Base-by-base conservation (phyloP, 1,140 invertebrate genomes). In the Zaprionus taronus region DNA sequence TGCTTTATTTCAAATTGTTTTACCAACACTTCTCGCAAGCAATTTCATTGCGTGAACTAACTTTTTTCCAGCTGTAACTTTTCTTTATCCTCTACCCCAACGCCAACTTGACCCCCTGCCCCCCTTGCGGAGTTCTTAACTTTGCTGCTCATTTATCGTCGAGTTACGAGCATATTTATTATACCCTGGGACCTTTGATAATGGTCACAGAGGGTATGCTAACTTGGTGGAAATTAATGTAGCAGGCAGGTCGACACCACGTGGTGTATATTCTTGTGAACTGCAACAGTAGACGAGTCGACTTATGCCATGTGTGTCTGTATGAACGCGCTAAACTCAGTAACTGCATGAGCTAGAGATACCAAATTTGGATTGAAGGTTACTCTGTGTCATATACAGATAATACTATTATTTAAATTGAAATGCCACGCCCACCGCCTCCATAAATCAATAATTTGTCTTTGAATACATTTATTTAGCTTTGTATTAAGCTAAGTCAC, bases 81-180 rank as follows among this genome's bases (percentile, higher is more conserved):
- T 34, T 56, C 63, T 31, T 26, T 24, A 26, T 24, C 14, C 24
- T 28, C 14, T 5, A 61, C 58, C 38, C 20, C 58, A 68, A 6
- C n/a, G 5, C 2, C 15, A 47, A 47, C n/a, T 17, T 47, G 7
- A 47, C n/a, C 67, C 26, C 31, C 44, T 11, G 2, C 3, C 31
- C 28, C 44, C 24, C 15, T 17, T 24, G 34, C 15, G n/a, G 1
- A 34, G 49, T 64, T 56, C 17, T 34, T 44, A 65, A 65, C 51
- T 72, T 56, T 72, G 55, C 53, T 55, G 28, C 61, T 51, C 41
- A 47, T 26, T 66, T 72, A 58, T 66, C 41, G 28, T 38, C 63
- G 14, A 66, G 63, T 67, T 38, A 49, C 28, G 62, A 57, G 34
- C 34, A 55, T 51, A 51, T 51, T 51, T 47, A 47, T 47, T 17